Percentiles rank a stretch among this genome's conserved stretches.
Conservation (phyloP, 2,113 vertebrate species). For the Tretioscincus oriximinensis region DNA sequence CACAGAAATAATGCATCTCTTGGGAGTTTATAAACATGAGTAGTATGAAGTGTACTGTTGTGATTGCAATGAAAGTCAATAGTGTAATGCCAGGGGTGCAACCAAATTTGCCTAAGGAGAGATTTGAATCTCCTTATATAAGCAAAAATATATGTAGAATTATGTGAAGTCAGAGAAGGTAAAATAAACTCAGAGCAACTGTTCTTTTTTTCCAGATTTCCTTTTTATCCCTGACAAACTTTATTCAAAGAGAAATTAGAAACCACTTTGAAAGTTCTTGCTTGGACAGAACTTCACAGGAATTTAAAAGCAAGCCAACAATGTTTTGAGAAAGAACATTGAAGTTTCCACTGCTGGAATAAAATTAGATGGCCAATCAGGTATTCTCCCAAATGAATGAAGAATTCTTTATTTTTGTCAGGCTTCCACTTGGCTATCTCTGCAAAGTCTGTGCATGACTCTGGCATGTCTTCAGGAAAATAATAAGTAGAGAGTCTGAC, state of each 20-base stretch:
- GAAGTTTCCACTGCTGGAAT: not conserved
- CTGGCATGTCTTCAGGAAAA: not conserved
- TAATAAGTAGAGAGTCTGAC: not conserved
- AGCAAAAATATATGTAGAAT: not conserved
- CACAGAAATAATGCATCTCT: no score
- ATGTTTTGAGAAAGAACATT: not conserved
- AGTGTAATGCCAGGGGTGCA: not conserved
- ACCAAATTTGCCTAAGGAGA: not conserved
- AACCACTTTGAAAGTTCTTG: not conserved
- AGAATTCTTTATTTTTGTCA: not conserved
- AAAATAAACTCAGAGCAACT: no score
- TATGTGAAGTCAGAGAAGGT: not conserved
- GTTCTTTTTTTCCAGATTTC: not conserved
- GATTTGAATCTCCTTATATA: not conserved
- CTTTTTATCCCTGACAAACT: not conserved
- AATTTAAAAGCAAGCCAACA: not conserved
- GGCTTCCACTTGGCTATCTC: not conserved
- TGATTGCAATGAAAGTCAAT: not conserved
- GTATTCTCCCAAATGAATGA: no score
- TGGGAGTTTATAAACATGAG: not conserved
- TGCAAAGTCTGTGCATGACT: not conserved
- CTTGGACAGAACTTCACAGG: not conserved
- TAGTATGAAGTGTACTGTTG: not conserved
- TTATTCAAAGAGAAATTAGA: not conserved
- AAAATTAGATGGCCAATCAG: not conserved